phyloP scores from a whole-genome alignment of 2,113 vertebrate genomes.

The Apteryx mantelli region DNA sequence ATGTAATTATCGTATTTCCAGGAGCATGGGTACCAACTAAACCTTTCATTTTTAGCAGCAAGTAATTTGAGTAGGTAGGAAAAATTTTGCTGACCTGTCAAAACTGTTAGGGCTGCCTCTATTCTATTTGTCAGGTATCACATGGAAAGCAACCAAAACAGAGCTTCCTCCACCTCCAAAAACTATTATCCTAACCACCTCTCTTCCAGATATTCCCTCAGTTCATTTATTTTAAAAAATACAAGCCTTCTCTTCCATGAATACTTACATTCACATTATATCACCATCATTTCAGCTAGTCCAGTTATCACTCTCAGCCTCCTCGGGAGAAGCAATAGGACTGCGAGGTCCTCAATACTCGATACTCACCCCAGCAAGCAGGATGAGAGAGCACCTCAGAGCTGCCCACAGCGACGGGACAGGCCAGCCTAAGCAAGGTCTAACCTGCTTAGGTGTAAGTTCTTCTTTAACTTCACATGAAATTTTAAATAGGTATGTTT shows the following conservation, averaged over 20 bases:
- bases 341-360: rapidly evolving
- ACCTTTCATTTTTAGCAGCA: neutral
- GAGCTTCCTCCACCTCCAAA: neutral
- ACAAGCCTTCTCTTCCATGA: neutral
- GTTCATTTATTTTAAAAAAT: neutral
- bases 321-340: rapidly evolving
- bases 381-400: neutral
- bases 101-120: neutral
- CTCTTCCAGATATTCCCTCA: neutral
- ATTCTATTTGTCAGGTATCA: neutral
- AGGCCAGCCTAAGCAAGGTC: neutral
- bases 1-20: neutral
- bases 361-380: neutral
- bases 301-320: neutral
- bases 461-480: neutral
- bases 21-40: neutral
- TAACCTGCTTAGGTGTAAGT: neutral
- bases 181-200: neutral
- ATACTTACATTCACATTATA: neutral
- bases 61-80: neutral
- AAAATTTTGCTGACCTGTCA: neutral
- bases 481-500: neutral
- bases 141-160: neutral
- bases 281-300: too few species aligned
- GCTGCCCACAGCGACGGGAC: neutral